A percentile compares a stretch with the other conserved stretches of the same genome.
phyloP scores from a whole-genome alignment of 2,888 invertebrate species.

The Leptinotarsa tumamoca region DNA sequence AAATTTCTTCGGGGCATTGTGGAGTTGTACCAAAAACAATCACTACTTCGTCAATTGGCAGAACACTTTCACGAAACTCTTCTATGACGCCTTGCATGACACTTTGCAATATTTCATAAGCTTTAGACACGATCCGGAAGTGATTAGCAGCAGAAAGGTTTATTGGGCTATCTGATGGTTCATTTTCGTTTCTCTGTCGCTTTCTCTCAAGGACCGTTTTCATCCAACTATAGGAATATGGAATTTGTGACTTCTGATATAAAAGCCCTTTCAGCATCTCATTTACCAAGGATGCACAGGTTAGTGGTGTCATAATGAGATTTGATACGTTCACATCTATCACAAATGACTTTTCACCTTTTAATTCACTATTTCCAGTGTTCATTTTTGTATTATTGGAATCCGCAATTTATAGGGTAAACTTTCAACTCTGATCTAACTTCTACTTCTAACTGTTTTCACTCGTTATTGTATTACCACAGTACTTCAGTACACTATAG shows the following conservation, averaged over 20 bases:
- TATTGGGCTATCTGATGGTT: slow-evolving; percentile 21
- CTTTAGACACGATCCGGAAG: slow-evolving; percentile 55
- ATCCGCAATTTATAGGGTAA: not conserved
- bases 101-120: slow-evolving; percentile 57
- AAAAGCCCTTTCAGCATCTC: slow-evolving; percentile 71
- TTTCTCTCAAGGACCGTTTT: slow-evolving; percentile 56
- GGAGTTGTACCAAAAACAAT: slow-evolving; percentile 59
- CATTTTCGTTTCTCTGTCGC: slow-evolving; percentile 42
- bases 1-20: slow-evolving; percentile 57
- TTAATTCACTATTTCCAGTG: not conserved
- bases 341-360: slow-evolving; percentile 6
- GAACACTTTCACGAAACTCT: slow-evolving; percentile 52
- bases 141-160: slow-evolving; percentile 56
- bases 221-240: slow-evolving; percentile 60
- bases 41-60: slow-evolving; percentile 55
- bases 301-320: slow-evolving; percentile 69
- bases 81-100: slow-evolving; percentile 54
- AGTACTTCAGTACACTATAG: no score
- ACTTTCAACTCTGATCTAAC: not conserved
- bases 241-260: slow-evolving; percentile 70
- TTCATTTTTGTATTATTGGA: not conserved
- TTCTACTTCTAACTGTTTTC: no score
- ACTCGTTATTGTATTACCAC: no score
- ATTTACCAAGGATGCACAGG: slow-evolving; percentile 71
- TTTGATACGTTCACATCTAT: slow-evolving; percentile 68